Evolutionary conservation across 2,888 invertebrate species (phyloP).

Genomic region (Chrysodeixis includens): DNA sequence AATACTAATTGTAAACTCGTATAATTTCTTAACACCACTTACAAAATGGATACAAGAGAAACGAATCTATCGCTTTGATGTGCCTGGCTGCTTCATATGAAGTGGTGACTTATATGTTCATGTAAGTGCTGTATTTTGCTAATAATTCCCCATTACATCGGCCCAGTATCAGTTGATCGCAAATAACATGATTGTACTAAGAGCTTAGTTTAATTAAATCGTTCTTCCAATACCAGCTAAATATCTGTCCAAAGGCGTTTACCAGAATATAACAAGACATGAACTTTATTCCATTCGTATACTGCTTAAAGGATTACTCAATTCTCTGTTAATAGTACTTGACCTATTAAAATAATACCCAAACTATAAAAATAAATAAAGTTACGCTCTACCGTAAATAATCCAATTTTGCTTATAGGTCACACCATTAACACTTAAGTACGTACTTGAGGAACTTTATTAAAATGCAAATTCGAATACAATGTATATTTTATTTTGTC

Average conservation of each 20-base stretch:
- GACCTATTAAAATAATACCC: not conserved
- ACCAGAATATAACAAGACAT: not conserved
- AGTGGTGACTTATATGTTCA: too few species aligned
- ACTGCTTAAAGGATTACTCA: not conserved
- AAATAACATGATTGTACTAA: not conserved
- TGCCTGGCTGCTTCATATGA: too few species aligned
- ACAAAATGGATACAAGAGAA: too few species aligned
- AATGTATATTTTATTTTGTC: slow-evolving; percentile 35
- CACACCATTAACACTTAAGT: slow-evolving; percentile 32
- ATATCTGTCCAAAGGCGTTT: not conserved
- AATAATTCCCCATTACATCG: too few species aligned
- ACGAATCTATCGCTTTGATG: too few species aligned
- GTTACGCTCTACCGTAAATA: slow-evolving; percentile 30
- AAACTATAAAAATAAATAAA: slow-evolving; percentile 12
- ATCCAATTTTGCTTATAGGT: slow-evolving; percentile 28
- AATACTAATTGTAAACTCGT: too few species aligned
- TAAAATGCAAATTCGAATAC: slow-evolving; percentile 49
- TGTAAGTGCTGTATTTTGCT: too few species aligned
- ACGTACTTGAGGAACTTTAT: slow-evolving; percentile 29
- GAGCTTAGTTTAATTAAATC: not conserved
- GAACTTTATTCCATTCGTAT: not conserved
- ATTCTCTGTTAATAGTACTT: not conserved
- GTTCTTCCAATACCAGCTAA: not conserved
- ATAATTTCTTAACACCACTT: too few species aligned
- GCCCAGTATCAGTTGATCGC: not conserved